Conservation (phyloP, 2,113 vertebrate genomes). For the Syngnathus typhle region DNA sequence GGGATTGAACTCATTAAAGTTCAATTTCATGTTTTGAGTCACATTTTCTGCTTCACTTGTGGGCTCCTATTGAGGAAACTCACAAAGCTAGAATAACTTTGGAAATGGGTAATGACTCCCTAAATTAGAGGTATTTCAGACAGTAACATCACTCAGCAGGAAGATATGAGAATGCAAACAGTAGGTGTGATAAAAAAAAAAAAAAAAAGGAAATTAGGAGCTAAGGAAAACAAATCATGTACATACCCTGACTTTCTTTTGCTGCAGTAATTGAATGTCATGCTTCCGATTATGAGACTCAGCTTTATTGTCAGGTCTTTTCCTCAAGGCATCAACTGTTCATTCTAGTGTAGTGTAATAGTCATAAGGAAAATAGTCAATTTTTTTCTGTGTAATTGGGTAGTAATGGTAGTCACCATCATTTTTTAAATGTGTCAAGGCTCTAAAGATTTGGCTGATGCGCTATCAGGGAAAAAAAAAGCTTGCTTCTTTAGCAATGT, state of each 20-base stretch:
- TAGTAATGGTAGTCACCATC: conserved; percentile 3
- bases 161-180: conserved; percentile 52
- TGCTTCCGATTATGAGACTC: conserved; percentile 18
- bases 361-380: conserved; percentile 10
- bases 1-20: conserved; percentile 50
- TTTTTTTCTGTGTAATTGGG: conserved; percentile 14
- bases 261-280: conserved; percentile 17
- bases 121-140: conserved; percentile 40
- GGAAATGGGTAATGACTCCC: conserved; percentile 42
- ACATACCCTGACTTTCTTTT: conserved; percentile 23
- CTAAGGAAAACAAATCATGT: conserved; percentile 11
- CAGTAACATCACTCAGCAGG: conserved; percentile 45
- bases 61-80: conserved; percentile 41
- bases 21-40: conserved; percentile 48
- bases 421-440: conserved; percentile 1
- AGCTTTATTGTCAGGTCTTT: conserved; percentile 28
- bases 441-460: background rate
- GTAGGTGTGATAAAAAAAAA: conserved; percentile 41
- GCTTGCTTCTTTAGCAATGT: background rate
- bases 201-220: conserved; percentile 47
- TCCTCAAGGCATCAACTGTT: conserved; percentile 18
- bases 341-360: conserved; percentile 8
- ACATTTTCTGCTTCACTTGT: conserved; percentile 43
- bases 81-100: conserved; percentile 43
- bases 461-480: background rate